Evolutionary conservation across 2,113 vertebrate species (phyloP).

Genomic region (Spea multiplicata): DNA sequence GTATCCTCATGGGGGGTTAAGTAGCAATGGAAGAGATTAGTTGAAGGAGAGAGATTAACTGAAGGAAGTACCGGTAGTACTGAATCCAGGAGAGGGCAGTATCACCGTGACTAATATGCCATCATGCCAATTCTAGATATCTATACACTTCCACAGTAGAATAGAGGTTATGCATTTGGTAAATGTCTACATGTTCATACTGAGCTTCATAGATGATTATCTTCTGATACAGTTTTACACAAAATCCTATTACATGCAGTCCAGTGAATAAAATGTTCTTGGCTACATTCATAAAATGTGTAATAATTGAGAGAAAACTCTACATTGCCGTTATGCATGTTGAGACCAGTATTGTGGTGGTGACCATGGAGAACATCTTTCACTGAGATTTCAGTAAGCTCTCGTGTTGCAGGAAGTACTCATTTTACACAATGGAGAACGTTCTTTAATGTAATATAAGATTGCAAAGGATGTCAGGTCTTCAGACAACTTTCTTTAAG

Average conservation of each 20-base stretch:
- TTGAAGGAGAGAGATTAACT: too few species aligned
- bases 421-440: not conserved
- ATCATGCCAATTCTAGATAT: not conserved
- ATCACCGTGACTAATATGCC: not conserved
- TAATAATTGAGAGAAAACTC: not conserved
- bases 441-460: slow-evolving; percentile 24
- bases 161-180: not conserved
- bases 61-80: too few species aligned
- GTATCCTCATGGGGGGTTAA: too few species aligned
- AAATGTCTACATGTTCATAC: not conserved
- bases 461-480: not conserved
- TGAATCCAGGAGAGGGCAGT: slow-evolving; percentile 18
- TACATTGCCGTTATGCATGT: slow-evolving; percentile 8
- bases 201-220: not conserved
- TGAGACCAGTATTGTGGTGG: slow-evolving; percentile 18
- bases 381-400: slow-evolving; percentile 7
- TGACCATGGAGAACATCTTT: slow-evolving; percentile 15
- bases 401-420: slow-evolving; percentile 12
- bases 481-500: not conserved
- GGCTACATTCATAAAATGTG: not conserved
- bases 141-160: not conserved
- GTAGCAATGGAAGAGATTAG: too few species aligned
- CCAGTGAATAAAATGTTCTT: slow-evolving; percentile 32
- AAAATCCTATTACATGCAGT: not conserved
- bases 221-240: not conserved